These are phyloP conservation scores for Aphis gossypii DNA, from an alignment of 1,140 invertebrate species.

Conservation along the genomic window DNA sequence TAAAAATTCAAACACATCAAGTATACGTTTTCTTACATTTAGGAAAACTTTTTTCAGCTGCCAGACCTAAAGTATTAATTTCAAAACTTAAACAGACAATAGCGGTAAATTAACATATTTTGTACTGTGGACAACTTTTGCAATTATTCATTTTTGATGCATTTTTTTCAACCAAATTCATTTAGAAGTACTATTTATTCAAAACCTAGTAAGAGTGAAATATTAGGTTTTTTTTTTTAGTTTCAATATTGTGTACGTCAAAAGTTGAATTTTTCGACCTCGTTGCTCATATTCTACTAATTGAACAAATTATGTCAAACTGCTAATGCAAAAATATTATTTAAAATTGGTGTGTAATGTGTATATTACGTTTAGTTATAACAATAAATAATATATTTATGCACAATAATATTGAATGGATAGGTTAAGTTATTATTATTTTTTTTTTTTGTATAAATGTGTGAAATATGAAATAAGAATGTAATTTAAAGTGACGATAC, in stretches of 20 bases:
- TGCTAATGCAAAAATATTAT: neutral
- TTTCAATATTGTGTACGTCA: conserved; percentile 12
- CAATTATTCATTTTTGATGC: conserved; percentile 37
- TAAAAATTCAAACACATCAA: neutral
- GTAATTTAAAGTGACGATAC: too few species aligned
- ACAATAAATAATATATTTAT: neutral
- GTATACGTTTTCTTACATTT: conserved; percentile 10
- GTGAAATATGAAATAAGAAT: too few species aligned
- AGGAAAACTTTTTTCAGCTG: conserved; percentile 23
- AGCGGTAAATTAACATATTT: conserved; percentile 50
- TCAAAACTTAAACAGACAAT: conserved; percentile 46
- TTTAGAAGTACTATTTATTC: neutral
- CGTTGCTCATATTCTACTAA: neutral
- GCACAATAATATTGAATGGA: neutral
- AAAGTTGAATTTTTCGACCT: neutral
- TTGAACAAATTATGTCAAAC: neutral
- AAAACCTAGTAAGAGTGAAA: conserved; percentile 28
- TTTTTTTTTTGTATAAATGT: too few species aligned
- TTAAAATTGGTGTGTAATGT: neutral
- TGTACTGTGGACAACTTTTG: conserved; percentile 20
- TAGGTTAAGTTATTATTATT: too few species aligned
- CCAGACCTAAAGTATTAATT: conserved; percentile 39
- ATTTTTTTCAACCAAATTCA: conserved; percentile 11
- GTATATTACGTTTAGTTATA: neutral
- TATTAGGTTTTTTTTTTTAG: conserved; percentile 29